Conservation (phyloP, 2,113 vertebrate genomes). For the Malurus elegans region DNA sequence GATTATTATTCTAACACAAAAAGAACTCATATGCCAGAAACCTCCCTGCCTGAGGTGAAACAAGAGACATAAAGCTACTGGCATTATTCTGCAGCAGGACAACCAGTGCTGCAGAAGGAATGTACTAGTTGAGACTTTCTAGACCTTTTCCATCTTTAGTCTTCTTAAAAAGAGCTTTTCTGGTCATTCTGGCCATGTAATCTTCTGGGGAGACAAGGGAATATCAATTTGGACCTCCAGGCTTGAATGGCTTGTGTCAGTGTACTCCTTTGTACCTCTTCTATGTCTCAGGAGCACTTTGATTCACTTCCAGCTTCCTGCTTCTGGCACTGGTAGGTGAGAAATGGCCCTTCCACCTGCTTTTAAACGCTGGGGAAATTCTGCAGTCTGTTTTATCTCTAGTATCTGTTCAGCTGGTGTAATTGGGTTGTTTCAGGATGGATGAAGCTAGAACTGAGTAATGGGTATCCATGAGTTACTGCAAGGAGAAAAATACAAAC, state of each 20-base stretch:
- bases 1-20: background rate
- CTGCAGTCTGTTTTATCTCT: conserved; percentile 2
- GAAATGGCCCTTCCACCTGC: conserved; percentile 24
- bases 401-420: conserved; percentile 14
- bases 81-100: background rate
- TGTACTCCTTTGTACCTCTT: background rate
- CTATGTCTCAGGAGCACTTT: background rate
- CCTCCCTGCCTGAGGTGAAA: background rate
- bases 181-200: background rate
- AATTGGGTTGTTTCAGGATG: conserved; percentile 23
- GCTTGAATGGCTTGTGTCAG: background rate
- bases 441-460: background rate
- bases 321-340: conserved; percentile 14
- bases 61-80: background rate
- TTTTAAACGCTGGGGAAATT: background rate
- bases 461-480: background rate
- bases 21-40: background rate
- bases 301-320: conserved; percentile 13
- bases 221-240: background rate
- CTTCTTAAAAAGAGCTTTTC: background rate
- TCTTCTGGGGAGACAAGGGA: background rate
- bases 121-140: background rate
- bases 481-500: conserved; percentile 9
- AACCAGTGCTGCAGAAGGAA: background rate
- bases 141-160: background rate